These are phyloP conservation scores for Microctenopoma stevenorrisi DNA, from an alignment of 2,797 vertebrate genomes.

Conservation along the genomic window DNA sequence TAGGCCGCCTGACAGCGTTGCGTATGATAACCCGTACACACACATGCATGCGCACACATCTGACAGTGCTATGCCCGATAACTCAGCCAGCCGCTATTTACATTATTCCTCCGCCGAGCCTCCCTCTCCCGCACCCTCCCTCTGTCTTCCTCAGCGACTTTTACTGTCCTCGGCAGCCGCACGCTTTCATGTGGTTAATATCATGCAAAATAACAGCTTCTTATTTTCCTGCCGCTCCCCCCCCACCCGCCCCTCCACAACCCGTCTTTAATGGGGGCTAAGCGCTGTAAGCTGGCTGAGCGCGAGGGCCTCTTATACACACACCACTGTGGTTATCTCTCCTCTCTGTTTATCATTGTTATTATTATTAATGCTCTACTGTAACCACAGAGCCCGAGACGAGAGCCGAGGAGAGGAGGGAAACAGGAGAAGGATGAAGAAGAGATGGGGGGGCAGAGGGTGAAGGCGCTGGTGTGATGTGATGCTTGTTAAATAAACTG, in stretches of 20 bases:
- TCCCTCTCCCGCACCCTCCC: constrained; percentile 58
- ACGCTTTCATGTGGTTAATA: constrained; percentile 87
- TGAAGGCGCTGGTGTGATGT: constrained; percentile 76
- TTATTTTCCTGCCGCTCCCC: constrained; percentile 71
- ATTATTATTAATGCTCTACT: constrained; percentile 82
- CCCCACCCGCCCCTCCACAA: constrained; percentile 50
- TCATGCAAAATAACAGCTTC: constrained; percentile 87
- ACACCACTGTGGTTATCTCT: constrained; percentile 80
- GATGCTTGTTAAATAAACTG: constrained; percentile 85
- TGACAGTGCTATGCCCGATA: constrained; percentile 84
- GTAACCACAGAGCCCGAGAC: constrained; percentile 63
- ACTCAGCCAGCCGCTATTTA: constrained; percentile 85
- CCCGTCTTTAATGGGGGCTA: constrained; percentile 81
- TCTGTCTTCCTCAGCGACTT: constrained; percentile 77
- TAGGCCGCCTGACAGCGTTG: constrained; percentile 83
- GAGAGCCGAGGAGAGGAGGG: constrained; percentile 52
- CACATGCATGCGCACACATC: constrained; percentile 48
- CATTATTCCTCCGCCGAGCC: constrained; percentile 78
- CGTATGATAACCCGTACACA: constrained; percentile 79
- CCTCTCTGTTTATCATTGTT: constrained; percentile 86
- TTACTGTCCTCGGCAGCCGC: constrained; percentile 78
- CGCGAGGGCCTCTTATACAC: constrained; percentile 77
- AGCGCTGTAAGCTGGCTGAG: constrained; percentile 85
- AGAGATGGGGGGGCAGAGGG: constrained; percentile 58
- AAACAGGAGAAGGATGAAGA: constrained; percentile 50